Evolutionary conservation across 2,113 vertebrate genomes (phyloP), one percentile per base, ranked within the genome.

Genomic region (Tyrannus savana): DNA sequence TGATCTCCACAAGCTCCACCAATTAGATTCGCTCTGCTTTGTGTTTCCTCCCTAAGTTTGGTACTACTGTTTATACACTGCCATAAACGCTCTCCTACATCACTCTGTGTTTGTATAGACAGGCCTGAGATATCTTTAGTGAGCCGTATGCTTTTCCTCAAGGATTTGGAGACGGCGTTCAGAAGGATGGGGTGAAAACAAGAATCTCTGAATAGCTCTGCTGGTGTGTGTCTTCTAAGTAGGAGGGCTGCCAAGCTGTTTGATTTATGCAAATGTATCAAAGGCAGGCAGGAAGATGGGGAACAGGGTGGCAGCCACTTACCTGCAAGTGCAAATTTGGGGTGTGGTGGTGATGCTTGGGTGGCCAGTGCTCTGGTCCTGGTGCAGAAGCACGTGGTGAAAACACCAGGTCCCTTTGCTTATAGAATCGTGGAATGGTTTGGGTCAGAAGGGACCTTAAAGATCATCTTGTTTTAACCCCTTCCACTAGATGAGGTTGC

Each of bases 241-340:
- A 58, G 90, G 92, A 77, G 85, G 75, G 35, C 55, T 86, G 80
- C 92, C 68, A 71, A 42, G 79, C 96, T 90, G 63, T 42, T 72
- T 16, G 27, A 10, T 84, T 71, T 46, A 47, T 41, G 19, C 52
- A 66, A 3, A 55, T 30, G 7, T 2, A 3, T 41, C 8, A 9
- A 39, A 53, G 66, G 68, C 22, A 49, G 58, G 90, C 52, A 4
- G 79, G 46, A 75, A 59, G 55, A 60, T 82, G 73, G 37, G 35
- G 74, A 55, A 22, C 17, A 1, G 66, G 66, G 74, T 62, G 87
- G 73, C 84, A 87, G 52, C 73, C 0, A 1, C 35, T 76, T 19
- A 35, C 71, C 93, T 85, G 35, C 21, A 8, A 4, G 49, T 14
- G 56, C 37, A 13, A 10, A 14, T 7, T 50, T 41, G 46, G 75